Percentiles rank a stretch among this genome's conserved stretches.
phyloP scores from a whole-genome alignment of 2,113 vertebrate genomes.

The Poeciliopsis turrubarensis region DNA sequence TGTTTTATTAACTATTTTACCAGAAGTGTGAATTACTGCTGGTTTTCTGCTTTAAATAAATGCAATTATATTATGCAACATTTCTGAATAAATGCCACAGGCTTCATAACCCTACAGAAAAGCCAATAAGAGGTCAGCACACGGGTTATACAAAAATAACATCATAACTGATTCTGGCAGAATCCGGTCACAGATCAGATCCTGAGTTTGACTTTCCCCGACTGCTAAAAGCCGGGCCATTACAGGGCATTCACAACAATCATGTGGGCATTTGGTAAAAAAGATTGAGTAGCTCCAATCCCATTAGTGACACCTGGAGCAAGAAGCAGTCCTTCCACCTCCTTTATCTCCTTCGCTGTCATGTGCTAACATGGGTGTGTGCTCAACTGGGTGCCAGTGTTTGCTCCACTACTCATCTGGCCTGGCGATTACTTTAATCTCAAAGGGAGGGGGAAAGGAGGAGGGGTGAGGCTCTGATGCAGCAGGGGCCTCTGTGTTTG shows the following conservation, averaged over 20 bases:
- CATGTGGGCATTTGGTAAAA: constrained; percentile 59
- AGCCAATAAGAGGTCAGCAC: constrained; percentile 6
- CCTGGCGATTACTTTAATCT: constrained; percentile 79
- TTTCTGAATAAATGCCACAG: not conserved
- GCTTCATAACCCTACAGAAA: not conserved
- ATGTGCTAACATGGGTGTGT: constrained; percentile 57
- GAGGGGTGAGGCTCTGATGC: constrained; percentile 61
- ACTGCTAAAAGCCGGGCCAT: constrained; percentile 22
- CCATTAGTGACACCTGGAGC: constrained; percentile 74
- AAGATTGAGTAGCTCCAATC: constrained; percentile 59
- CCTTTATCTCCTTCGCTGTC: constrained; percentile 31
- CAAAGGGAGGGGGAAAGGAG: constrained; percentile 34
- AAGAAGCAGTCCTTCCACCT: constrained; percentile 13
- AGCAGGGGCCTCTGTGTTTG: constrained; percentile 58
- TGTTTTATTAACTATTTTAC: not conserved
- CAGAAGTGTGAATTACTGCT: not conserved
- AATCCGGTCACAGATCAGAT: constrained; percentile 10
- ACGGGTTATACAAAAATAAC: not conserved
- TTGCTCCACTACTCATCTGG: constrained; percentile 73
- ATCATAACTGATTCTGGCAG: constrained; percentile 13
- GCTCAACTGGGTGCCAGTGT: constrained; percentile 63
- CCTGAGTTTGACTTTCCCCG: constrained; percentile 9
- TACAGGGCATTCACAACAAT: constrained; percentile 55
- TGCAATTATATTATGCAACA: not conserved
- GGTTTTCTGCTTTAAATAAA: not conserved